These are phyloP conservation scores for Potorous gilbertii DNA, from an alignment of 2,797 vertebrate species.

Conservation along the genomic window DNA sequence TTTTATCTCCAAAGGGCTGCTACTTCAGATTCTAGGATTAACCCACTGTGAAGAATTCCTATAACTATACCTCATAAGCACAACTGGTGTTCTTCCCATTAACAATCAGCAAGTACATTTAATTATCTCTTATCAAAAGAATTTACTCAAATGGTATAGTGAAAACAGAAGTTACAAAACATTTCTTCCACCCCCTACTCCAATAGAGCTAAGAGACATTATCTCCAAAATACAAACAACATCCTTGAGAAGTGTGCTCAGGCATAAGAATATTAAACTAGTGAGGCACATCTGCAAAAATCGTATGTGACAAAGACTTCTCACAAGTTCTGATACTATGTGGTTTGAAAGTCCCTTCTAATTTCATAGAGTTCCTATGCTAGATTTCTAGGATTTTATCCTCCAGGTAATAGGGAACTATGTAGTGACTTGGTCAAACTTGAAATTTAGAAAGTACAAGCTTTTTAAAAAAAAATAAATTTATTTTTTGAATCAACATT, in stretches of 20 bases:
- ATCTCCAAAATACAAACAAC: background rate
- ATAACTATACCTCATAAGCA: background rate
- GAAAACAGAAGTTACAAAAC: background rate
- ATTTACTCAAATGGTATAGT: background rate
- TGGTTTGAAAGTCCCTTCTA: background rate
- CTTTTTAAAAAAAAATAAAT: too few relatives aligned
- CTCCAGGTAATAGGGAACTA: too few relatives aligned
- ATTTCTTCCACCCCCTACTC: background rate
- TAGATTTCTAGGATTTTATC: background rate
- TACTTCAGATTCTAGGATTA: background rate
- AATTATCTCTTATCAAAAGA: background rate
- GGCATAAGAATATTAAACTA: background rate
- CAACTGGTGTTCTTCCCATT: background rate
- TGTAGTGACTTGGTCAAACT: too few relatives aligned
- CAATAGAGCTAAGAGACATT: background rate
- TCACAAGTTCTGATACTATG: background rate
- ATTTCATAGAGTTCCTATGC: background rate
- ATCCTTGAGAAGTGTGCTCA: background rate
- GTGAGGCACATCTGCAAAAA: background rate
- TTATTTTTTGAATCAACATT: too few relatives aligned
- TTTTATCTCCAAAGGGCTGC: background rate
- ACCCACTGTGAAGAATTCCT: background rate
- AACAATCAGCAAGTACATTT: background rate
- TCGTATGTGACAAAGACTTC: background rate
- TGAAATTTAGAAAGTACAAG: too few relatives aligned